These are phyloP conservation scores for Cervus canadensis DNA, from an alignment of 2,113 vertebrate species.

Conservation along the genomic window DNA sequence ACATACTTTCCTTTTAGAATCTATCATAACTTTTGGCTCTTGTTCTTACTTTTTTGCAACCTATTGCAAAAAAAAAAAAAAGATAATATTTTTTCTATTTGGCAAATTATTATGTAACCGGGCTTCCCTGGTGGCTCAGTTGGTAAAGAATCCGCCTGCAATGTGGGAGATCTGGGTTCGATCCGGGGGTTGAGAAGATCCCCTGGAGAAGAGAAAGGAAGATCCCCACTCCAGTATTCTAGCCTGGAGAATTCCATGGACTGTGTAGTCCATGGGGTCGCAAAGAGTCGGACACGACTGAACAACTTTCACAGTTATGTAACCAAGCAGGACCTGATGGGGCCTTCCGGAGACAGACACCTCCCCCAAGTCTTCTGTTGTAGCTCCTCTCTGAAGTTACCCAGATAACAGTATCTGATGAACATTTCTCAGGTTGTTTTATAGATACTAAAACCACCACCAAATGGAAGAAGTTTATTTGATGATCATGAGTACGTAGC, in stretches of 20 bases:
- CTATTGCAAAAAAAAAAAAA: neutral
- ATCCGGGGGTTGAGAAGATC: neutral
- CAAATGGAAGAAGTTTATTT: neutral
- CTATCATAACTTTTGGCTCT: neutral
- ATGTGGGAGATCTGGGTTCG: neutral
- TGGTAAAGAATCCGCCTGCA: neutral
- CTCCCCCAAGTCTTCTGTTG: neutral
- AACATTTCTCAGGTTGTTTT: neutral
- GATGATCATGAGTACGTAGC: neutral
- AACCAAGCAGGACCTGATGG: neutral
- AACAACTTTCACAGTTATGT: neutral
- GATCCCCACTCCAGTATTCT: neutral
- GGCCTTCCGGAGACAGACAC: neutral
- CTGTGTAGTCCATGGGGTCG: neutral
- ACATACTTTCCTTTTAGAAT: conserved; percentile 1
- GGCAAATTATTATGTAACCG: neutral
- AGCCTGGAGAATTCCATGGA: neutral
- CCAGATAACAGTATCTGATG: neutral
- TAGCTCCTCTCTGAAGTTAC: neutral
- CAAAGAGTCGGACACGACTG: neutral
- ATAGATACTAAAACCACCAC: neutral
- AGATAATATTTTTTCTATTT: neutral
- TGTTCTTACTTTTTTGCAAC: neutral
- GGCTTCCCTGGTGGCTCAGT: neutral
- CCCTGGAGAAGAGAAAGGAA: neutral